phyloP scores from a whole-genome alignment of 2,888 invertebrate species.

The Tachina lurida region DNA sequence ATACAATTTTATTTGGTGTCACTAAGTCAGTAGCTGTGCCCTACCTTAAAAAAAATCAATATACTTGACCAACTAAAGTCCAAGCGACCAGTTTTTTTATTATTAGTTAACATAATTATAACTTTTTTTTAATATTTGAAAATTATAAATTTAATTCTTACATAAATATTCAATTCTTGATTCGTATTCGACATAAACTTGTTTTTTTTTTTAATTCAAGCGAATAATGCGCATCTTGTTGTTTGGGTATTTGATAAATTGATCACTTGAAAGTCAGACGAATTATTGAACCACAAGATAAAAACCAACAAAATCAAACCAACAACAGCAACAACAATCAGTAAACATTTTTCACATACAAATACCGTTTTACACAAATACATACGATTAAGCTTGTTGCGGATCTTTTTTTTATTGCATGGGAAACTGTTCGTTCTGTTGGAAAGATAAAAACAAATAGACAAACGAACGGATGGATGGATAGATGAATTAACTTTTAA shows the following conservation, averaged over 20 bases:
- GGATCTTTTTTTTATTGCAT: conserved; percentile 46
- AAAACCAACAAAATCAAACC: neutral
- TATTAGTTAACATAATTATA: neutral
- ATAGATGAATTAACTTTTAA: conserved; percentile 25
- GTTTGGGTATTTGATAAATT: conserved; percentile 50
- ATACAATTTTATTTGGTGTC: neutral
- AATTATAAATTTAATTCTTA: neutral
- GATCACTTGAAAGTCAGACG: conserved; percentile 46
- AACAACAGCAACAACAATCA: neutral
- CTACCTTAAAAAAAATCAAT: conserved; percentile 43
- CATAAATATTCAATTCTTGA: neutral
- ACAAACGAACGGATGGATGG: neutral
- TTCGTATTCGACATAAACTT: conserved; percentile 15
- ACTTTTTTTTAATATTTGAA: neutral
- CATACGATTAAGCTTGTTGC: conserved; percentile 35
- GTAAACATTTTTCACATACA: conserved; percentile 52
- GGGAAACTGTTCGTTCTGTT: conserved; percentile 29
- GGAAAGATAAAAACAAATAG: neutral
- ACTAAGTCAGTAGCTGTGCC: conserved; percentile 7
- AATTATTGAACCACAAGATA: conserved; percentile 23
- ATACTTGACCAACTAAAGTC: conserved; percentile 46
- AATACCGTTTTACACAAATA: conserved; percentile 59
- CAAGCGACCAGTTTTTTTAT: neutral
- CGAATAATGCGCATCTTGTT: conserved; percentile 49
- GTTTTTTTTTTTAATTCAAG: conserved; percentile 16